These are phyloP conservation scores for Erebia ligea DNA, from an alignment of 2,888 invertebrate genomes.

Conservation along the genomic window DNA sequence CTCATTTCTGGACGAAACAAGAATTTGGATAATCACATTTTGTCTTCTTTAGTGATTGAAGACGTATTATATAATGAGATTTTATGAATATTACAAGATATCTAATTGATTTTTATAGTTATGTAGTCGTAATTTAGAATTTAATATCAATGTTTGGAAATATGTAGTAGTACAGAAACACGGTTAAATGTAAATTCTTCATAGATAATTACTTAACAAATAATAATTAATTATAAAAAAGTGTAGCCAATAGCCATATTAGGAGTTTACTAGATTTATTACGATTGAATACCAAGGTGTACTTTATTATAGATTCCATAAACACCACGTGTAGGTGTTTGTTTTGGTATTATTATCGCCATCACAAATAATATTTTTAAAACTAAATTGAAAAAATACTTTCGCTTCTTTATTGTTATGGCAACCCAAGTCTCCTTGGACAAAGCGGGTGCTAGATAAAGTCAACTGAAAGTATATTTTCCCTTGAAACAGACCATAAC, in stretches of 20 bases:
- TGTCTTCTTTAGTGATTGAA: constrained; percentile 14
- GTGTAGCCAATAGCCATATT: no score
- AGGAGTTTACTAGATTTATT: no score
- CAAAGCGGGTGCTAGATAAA: constrained; percentile 68
- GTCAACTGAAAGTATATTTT: constrained; percentile 70
- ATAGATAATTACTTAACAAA: no score
- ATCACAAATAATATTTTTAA: neutral
- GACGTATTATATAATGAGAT: neutral
- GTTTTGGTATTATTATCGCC: neutral
- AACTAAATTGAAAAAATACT: constrained; percentile 29
- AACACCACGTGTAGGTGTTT: no score
- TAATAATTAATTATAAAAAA: no score
- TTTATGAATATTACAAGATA: neutral
- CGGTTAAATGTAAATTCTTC: no score
- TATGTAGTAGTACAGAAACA: no score
- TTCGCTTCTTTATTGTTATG: constrained; percentile 67
- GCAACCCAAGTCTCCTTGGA: constrained; percentile 62
- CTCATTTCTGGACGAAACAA: constrained; percentile 22
- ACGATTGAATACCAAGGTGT: no score
- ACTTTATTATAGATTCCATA: no score
- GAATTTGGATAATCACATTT: constrained; percentile 22
- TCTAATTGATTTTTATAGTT: neutral
- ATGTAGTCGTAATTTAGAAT: neutral
- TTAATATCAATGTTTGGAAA: no score
- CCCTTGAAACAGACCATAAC: constrained; percentile 66